Base-by-base conservation (phyloP, 1,140 invertebrate species). In the Pomacea maculata region DNA sequence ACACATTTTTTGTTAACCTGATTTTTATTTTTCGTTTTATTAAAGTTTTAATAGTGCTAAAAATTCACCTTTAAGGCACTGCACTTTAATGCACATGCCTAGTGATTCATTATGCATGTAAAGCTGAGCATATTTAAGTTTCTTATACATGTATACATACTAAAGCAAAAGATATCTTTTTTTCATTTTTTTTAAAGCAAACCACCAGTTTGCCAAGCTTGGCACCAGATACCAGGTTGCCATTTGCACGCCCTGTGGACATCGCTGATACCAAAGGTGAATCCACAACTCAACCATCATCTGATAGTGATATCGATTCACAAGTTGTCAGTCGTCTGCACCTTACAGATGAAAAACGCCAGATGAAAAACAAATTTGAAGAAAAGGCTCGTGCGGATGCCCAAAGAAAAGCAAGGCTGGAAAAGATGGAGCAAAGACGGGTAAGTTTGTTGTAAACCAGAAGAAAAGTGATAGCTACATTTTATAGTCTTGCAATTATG, bases 271-370 rank as follows among this genome's bases (percentile, higher is more conserved):
- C 61, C 52, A 63, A 25, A 74, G 9, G 57, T 14, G 57, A 61
- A 17, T 11, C 57, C 57, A 68, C 76, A 72, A 19, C 61, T 17
- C 29, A 65, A 6, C 45, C 54, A 3, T 68, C 79, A 34, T 63
- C 68, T 15, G 70, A 75, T 14, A 75, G 78, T n/a, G 76, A 83
- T 45, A 77, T 75, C 68, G 85, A 86, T 65, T 82, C 84, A 74
- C 87, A 88, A 45, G 80, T 90, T 14, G 82, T 87, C n/a, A 90
- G 89, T 75, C 85, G 89, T 55, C 79, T 86, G 15, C 86, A 87
- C 68, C 67, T 88, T 80, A 87, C 65, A 81, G 86, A 88, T 17
- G 79, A 84, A 25, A 87, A 89, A 83, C 85, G 83, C 65, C 83
- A 83, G 61, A 74, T 84, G 19, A 88, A 86, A 55, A 83, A 87